Conservation (phyloP, 92 coral and sea anemone species). For the Zoanthus solanderi region DNA sequence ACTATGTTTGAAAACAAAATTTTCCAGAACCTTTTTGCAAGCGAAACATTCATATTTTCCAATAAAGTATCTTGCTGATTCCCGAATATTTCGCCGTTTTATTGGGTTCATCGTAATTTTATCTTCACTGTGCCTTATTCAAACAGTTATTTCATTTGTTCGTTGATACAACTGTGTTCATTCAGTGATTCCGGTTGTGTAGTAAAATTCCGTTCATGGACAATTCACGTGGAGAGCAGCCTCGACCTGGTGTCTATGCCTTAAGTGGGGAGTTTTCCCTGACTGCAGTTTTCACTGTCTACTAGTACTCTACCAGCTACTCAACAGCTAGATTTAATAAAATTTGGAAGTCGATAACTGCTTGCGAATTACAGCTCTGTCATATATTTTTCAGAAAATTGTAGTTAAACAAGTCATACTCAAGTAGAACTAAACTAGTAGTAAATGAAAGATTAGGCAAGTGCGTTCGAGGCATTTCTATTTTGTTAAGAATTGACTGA, state of each 20-base stretch:
- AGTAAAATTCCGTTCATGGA: conserved; percentile 92
- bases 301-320: too few species aligned
- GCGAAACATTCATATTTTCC: conserved; percentile 2
- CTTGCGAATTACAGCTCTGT: too few species aligned
- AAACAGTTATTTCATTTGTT: background rate
- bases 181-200: conserved; percentile 58
- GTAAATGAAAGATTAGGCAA: too few species aligned
- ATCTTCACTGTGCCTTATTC: background rate
- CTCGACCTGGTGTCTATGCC: conserved; percentile 33
- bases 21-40: background rate
- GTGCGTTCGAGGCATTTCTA: too few species aligned
- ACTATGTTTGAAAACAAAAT: conserved; percentile 22
- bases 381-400: too few species aligned
- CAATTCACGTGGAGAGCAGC: conserved; percentile 73
- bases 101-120: background rate
- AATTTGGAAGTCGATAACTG: too few species aligned
- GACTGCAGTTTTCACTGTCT: background rate
- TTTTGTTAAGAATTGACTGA: too few species aligned
- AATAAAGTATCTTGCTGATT: background rate
- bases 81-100: background rate
- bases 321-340: too few species aligned
- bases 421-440: too few species aligned
- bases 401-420: too few species aligned
- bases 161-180: background rate
- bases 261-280: conserved; percentile 34